Evolutionary conservation across 2,888 invertebrate genomes (phyloP).

Genomic region (Pheosia tremula): DNA sequence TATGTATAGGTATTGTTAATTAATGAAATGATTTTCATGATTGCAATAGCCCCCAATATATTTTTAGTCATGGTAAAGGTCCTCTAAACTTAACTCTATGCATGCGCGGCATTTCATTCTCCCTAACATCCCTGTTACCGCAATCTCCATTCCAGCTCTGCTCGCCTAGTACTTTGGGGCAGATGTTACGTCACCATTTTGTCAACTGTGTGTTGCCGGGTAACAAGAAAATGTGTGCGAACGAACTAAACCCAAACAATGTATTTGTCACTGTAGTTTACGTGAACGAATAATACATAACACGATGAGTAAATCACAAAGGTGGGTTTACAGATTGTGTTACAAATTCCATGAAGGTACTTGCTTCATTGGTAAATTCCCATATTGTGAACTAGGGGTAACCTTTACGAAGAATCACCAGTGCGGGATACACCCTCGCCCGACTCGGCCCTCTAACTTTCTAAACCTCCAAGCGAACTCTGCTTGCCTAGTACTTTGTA

Average conservation of each 20-base stretch:
- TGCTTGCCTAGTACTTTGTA: conserved; percentile 59
- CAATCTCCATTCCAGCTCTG: conserved; percentile 42
- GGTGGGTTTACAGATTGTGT: too few species aligned
- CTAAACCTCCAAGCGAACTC: conserved; percentile 31
- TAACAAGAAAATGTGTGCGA: conserved; percentile 5
- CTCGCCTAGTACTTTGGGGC: conserved; percentile 56
- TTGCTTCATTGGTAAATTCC: too few species aligned
- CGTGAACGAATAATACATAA: too few species aligned
- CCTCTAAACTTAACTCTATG: too few species aligned
- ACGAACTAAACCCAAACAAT: neutral
- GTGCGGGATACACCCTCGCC: neutral
- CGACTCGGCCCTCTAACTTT: neutral
- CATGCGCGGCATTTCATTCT: too few species aligned
- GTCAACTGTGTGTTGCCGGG: conserved; percentile 22
- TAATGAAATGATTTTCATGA: too few species aligned
- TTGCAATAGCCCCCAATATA: too few species aligned
- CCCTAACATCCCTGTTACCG: neutral
- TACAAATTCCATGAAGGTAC: too few species aligned
- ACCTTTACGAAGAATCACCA: too few species aligned
- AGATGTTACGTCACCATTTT: conserved; percentile 64
- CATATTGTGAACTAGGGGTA: too few species aligned
- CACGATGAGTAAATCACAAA: too few species aligned
- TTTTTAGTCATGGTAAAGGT: too few species aligned
- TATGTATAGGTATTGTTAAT: neutral
- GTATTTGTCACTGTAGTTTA: neutral